Conservation (phyloP, 2,888 invertebrate genomes). For the Drosophila putrida region DNA sequence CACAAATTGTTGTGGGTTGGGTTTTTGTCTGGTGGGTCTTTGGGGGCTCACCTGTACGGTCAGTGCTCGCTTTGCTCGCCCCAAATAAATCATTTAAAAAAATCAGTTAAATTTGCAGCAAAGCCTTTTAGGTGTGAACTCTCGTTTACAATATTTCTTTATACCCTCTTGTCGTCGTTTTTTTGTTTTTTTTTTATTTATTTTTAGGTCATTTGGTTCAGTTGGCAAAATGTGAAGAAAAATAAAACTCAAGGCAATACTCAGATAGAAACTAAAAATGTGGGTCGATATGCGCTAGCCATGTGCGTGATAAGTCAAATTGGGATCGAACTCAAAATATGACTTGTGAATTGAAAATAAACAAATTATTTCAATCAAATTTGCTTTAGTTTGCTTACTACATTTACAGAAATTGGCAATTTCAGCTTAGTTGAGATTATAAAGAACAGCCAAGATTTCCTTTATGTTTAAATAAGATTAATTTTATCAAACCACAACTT, state of each 20-base stretch:
- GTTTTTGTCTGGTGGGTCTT: slow-evolving; percentile 39
- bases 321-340: slow-evolving; percentile 9
- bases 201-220: slow-evolving; percentile 49
- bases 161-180: slow-evolving; percentile 14
- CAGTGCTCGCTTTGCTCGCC: slow-evolving; percentile 49
- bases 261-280: slow-evolving; percentile 38
- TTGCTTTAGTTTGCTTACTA: neutral
- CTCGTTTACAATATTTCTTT: slow-evolving; percentile 37
- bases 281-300: slow-evolving; percentile 60
- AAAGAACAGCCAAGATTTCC: neutral
- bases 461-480: too few relatives aligned
- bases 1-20: slow-evolving; percentile 54
- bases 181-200: slow-evolving; percentile 21
- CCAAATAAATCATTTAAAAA: slow-evolving; percentile 69
- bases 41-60: slow-evolving; percentile 58
- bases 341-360: neutral
- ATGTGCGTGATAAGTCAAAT: slow-evolving; percentile 51
- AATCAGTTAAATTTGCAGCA: slow-evolving; percentile 39
- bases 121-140: slow-evolving; percentile 70
- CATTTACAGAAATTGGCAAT: neutral
- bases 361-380: neutral
- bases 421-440: neutral
- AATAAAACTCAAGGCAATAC: slow-evolving; percentile 40
- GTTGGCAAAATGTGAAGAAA: slow-evolving; percentile 31
- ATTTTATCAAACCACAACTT: too few relatives aligned